Base-by-base conservation (phyloP, 2,888 invertebrate genomes). In the Mamestra brassicae region DNA sequence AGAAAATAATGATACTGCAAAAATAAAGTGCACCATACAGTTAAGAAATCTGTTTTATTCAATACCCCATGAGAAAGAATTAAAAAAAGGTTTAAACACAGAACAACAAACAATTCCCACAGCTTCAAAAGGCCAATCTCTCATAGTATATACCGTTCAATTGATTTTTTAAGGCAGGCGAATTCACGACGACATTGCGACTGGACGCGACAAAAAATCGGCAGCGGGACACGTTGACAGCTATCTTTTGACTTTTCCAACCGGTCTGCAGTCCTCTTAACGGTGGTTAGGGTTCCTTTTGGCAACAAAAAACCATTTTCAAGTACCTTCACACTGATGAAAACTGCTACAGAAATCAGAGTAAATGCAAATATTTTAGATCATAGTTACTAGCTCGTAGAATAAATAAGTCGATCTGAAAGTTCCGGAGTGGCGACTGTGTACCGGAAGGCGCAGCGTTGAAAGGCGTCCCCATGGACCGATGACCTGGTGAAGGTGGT, bases 191-290 rank as follows among this genome's bases (percentile, higher is more conserved):
- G 62, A 58, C 88, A 90, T 89, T 87, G 85, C 89, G 68, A 85
- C 77, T 83, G 83, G 71, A 77, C 74, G 70, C 73, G 66, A 85
- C 85, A 93, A 92, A 92, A 90, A 91, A 81, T 71, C 67, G 73
- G 58, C 83, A 78, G 77, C 80, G 74, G 79, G 75, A 85, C 74
- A 47, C 81, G 84, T 85, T 87, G 90, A 90, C 89, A 88, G 78
- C 86, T n/a, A n/a, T 79, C 26, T 90, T 90, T 89, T 88, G 88
- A 89, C 72, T 80, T 86, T 85, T 83, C 84, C 72, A 87, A 90
- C 90, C 90, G 74, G 86, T 90, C 34, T 72, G 15, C 17, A 34
- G 55, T 67, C 34, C 17, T 60, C 3, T 34, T 26, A 50, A 26
- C 4, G 10, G n/a, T 66, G 11, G 52, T 69, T 62, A 42, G 55